Conservation (phyloP, 2,797 vertebrate genomes). For the Eremophila alpestris region DNA sequence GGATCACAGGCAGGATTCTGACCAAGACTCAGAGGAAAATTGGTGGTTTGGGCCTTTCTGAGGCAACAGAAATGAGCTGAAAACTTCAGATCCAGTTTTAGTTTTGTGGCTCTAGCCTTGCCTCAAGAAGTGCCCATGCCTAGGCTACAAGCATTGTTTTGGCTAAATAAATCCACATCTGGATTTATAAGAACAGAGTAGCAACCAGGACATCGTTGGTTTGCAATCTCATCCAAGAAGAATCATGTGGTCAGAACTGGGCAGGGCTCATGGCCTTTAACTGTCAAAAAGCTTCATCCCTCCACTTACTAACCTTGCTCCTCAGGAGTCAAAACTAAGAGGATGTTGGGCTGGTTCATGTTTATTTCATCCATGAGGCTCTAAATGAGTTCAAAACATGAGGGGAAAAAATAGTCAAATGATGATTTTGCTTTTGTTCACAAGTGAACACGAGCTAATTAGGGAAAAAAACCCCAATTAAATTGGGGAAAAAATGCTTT, state of each 20-base stretch:
- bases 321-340: background rate
- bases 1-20: background rate
- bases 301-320: background rate
- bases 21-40: background rate
- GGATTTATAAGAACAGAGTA: background rate
- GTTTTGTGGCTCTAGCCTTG: background rate
- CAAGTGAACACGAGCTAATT: background rate
- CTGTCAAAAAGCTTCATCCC: background rate
- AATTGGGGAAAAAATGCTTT: background rate
- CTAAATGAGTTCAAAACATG: background rate
- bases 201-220: background rate
- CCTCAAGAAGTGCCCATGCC: background rate
- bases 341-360: background rate
- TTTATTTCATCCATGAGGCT: rapidly evolving
- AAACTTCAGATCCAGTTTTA: background rate
- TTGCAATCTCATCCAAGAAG: background rate
- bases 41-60: background rate
- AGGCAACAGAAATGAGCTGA: background rate
- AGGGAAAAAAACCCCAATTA: background rate
- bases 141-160: background rate
- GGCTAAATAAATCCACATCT: background rate
- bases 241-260: background rate
- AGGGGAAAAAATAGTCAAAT: background rate
- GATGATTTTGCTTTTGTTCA: background rate
- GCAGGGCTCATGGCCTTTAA: background rate